Evolutionary conservation across 2,797 vertebrate species (phyloP), one percentile per base, ranked within the genome.

Genomic region (Mus minutoides): DNA sequence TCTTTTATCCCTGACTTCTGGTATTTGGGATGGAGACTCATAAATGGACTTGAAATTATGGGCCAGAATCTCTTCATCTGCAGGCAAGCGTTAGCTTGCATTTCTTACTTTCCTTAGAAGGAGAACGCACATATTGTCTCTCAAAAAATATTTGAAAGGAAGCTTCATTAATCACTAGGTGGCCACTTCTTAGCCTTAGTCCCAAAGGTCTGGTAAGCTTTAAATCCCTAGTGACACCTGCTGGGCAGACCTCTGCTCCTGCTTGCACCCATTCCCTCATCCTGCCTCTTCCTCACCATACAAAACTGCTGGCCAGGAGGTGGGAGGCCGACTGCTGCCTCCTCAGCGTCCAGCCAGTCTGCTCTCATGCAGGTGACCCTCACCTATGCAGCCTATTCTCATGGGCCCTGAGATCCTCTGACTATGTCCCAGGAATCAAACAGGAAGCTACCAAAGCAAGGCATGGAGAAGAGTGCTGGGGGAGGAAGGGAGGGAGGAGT

Each of bases 201-300:
- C 93, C 93, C 21, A 79, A 88, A 96, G 91, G 94, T 89, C 76
- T 91, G 54, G 54, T 4, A 69, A 90, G 85, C 84, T 78, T 94
- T 92, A 60, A 94, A 80, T 84, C 96, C 95, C 95, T 93, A 88
- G 82, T 88, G 96, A 94, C 96, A 98, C 94, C 96, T 96, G 96
- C 93, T 93, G 96, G 93, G 82, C 75, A 90, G 86, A 96, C 60
- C 76, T 86, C 60, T 24, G 94, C 84, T 96, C 86, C 9, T 0
- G 21, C 80, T 31, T 31, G 31, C 88, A 9, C 69, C 76, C 69
- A n/a, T 67, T 67, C 78, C 54, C 46, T 21, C 21, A 3, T 6
- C 40, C 16, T 22, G 9, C 34, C 67, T 91, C 87, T 93, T 90
- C 90, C 67, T 43, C 24, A 67, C 80, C 43, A 56, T 17, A 64